A percentile compares a stretch with the other conserved stretches of the same genome.
These are phyloP conservation scores for Drosophila kohkoa DNA, from an alignment of 1,140 invertebrate species.

Conservation along the genomic window DNA sequence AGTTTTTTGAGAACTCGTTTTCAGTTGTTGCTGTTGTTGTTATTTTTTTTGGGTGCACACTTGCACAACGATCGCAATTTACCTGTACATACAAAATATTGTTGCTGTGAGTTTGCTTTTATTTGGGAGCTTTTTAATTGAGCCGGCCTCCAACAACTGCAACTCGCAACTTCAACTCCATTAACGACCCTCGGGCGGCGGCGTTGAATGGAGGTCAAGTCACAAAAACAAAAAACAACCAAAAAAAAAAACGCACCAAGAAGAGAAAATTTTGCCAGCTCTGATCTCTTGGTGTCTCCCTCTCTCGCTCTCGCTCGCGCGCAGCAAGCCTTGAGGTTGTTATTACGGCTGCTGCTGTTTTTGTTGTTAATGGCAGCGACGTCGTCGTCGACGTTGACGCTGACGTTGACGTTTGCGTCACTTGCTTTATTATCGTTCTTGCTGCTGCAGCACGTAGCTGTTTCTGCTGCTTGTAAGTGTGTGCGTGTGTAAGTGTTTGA, in stretches of 20 bases:
- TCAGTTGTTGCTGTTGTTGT: conserved; percentile 6
- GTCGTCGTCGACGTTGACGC: conserved; percentile 38
- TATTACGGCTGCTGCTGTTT: conserved; percentile 29
- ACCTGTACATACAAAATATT: conserved; percentile 16
- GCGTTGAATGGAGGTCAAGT: conserved; percentile 67
- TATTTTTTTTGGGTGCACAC: conserved; percentile 31
- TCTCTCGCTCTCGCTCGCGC: conserved; percentile 13
- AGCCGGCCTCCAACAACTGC: conserved; percentile 41
- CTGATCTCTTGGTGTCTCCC: conserved; percentile 4
- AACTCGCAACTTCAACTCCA: conserved; percentile 32
- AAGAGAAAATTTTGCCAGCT: conserved; percentile 67
- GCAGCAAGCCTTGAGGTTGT: conserved; percentile 68
- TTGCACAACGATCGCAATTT: conserved; percentile 52
- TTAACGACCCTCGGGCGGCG: conserved; percentile 44
- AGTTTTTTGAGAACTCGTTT: conserved; percentile 65
- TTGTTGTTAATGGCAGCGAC: conserved; percentile 21
- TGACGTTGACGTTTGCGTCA: conserved; percentile 61
- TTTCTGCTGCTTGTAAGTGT: conserved; percentile 9
- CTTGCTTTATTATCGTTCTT: conserved; percentile 65
- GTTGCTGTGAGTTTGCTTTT: conserved; percentile 19
- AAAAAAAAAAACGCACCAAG: conserved; percentile 43
- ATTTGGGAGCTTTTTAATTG: conserved; percentile 62
- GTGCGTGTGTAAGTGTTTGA: background rate
- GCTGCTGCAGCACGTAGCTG: conserved; percentile 36
- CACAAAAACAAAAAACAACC: conserved; percentile 18